Evolutionary conservation across 2,888 invertebrate genomes (phyloP).

Genomic region (Nephrotoma flavescens): DNA sequence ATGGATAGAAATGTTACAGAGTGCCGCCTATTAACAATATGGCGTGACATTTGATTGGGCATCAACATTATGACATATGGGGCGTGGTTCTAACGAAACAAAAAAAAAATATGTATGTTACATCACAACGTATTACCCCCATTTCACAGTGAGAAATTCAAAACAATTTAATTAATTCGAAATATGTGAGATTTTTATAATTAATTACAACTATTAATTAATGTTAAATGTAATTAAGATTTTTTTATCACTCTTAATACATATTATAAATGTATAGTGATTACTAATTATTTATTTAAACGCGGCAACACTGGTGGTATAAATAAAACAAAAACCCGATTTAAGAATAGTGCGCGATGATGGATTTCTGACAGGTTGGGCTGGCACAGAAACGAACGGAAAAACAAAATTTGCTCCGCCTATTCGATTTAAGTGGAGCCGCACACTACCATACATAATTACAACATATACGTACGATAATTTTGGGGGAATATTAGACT

Average conservation of each 20-base stretch:
- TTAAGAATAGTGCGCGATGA: background rate
- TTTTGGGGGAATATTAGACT: background rate
- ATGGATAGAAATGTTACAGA: conserved; percentile 9
- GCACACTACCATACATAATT: background rate
- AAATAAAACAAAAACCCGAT: background rate
- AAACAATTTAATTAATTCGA: background rate
- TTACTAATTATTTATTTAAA: background rate
- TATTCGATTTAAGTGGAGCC: background rate
- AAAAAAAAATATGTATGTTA: background rate
- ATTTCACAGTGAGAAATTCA: background rate
- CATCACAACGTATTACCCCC: background rate
- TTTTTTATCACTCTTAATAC: background rate
- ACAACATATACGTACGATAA: background rate
- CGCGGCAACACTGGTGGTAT: background rate
- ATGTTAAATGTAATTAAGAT: background rate
- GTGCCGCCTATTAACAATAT: conserved; percentile 25
- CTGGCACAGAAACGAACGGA: background rate
- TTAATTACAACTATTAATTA: background rate
- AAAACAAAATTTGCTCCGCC: background rate
- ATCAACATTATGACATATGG: conserved; percentile 3
- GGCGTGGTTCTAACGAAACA: background rate
- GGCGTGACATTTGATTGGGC: conserved; percentile 23
- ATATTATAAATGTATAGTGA: background rate
- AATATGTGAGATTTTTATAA: background rate
- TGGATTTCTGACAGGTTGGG: background rate